Percentiles rank a stretch among this genome's conserved stretches.
Evolutionary conservation across 2,888 invertebrate species (phyloP).

Genomic region (Folsomia candida): DNA sequence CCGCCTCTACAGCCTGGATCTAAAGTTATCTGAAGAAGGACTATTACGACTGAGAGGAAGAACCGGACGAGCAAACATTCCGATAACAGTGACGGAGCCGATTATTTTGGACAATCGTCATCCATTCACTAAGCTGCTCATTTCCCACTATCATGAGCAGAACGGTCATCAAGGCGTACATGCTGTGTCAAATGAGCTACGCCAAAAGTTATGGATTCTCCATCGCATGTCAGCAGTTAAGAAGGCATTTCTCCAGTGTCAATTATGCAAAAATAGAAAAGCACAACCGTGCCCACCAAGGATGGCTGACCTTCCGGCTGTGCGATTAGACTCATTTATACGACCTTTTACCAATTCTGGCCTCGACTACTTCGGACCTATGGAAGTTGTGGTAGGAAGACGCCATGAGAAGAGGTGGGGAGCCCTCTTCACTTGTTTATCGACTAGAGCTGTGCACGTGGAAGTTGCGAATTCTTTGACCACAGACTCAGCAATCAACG

Average conservation of each 20-base stretch:
- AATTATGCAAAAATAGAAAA: neutral
- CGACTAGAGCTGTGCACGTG: neutral
- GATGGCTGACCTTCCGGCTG: slow-evolving; percentile 11
- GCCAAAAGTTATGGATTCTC: slow-evolving; percentile 18
- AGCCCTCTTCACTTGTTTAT: neutral
- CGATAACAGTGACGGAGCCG: neutral
- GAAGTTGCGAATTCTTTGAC: neutral
- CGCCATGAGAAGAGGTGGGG: slow-evolving; percentile 9
- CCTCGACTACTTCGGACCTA: slow-evolving; percentile 10
- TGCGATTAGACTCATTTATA: neutral
- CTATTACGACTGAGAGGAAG: slow-evolving; percentile 8
- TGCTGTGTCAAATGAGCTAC: slow-evolving; percentile 8
- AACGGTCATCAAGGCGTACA: slow-evolving; percentile 24
- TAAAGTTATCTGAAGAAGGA: neutral
- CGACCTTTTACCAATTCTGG: slow-evolving; percentile 2
- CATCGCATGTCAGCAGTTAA: slow-evolving; percentile 14
- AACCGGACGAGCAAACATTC: neutral
- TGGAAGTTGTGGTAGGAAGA: neutral
- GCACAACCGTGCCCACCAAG: neutral
- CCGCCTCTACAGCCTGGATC: slow-evolving; percentile 8
- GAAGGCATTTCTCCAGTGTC: slow-evolving; percentile 14
- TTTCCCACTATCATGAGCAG: slow-evolving; percentile 9
- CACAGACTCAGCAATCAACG: neutral
- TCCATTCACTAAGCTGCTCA: slow-evolving; percentile 6
- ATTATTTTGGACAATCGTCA: slow-evolving; percentile 20